Base-by-base conservation (phyloP, 1,140 invertebrate species). In the Pogonognathellus flavescens region DNA sequence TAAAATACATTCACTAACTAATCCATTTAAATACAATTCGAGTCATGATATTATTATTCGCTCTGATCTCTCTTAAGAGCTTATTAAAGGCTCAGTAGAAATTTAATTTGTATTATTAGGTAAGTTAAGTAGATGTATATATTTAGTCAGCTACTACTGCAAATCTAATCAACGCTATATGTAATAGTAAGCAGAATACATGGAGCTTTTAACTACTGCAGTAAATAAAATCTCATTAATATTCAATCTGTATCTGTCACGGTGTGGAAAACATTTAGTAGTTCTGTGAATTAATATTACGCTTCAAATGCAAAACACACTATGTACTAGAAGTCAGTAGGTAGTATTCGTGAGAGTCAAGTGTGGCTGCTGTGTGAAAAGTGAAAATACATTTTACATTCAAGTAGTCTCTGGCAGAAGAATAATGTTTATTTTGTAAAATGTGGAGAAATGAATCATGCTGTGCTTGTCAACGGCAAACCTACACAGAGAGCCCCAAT, bases 211-310 rank as follows among this genome's bases (percentile, higher is more conserved):
- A 6, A 60, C n/a, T 18, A 7, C 59, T 22, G 31, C 18, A 18
- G 59, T 66, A 25, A 66, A 66, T 66, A 66, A 66, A 25, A 66
- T 25, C 20, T 66, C 62, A 66, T 66, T 66, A 66, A 66, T 66
- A 66, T 66, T 25, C 62, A 25, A 66, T 66, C 62, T 66, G 62
- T 25, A 66, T 66, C 10, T 66, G 62, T 25, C 62, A 66, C 2
- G 6, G 62, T 25, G 62, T 66, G 62, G 62, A 66, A 66, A 25
- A 31, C 62, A 66, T 66, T 66, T 31, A 66, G 25, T 25, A 66
- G 20, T 22, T 66, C 25, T 25, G 14, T 66, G 31, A 6, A 41
- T 41, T 41, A 1, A 41, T 41, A 41, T 41, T 41, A 41, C 31
- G 31, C 31, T 41, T 41, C 31, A 41, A 41, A 41, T 41, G 31